phyloP scores from a whole-genome alignment of 2,797 vertebrate genomes.

The Helarctos malayanus region DNA sequence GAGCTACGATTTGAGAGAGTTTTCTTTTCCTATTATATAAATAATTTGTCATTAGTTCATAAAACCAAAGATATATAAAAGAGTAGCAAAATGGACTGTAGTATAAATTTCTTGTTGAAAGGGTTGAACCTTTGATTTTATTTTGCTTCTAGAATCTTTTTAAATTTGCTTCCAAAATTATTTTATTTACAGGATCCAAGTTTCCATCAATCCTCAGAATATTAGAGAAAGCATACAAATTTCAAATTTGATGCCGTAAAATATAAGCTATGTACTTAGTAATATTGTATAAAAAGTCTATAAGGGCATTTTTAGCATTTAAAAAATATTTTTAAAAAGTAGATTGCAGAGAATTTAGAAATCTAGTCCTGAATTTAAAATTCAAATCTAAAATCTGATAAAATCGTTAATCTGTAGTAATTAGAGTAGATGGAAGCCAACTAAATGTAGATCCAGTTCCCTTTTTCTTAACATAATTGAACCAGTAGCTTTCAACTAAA shows the following conservation, averaged over 20 bases:
- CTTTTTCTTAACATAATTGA: background rate
- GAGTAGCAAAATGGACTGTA: background rate
- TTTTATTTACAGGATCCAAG: slow-evolving; percentile 51
- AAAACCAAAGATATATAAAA: slow-evolving; percentile 20
- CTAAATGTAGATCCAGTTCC: background rate
- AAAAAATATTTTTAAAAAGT: slow-evolving; percentile 4
- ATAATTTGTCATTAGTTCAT: slow-evolving; percentile 35
- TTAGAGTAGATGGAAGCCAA: slow-evolving; percentile 17
- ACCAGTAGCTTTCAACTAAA: background rate
- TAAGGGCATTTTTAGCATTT: slow-evolving; percentile 42
- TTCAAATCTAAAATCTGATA: slow-evolving; percentile 43
- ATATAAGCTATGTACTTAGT: background rate
- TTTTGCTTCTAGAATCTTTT: slow-evolving; percentile 54
- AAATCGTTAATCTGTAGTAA: slow-evolving; percentile 49
- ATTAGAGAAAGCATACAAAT: slow-evolving; percentile 12
- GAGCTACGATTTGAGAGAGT: background rate
- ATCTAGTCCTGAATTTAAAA: slow-evolving; percentile 52
- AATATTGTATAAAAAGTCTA: background rate
- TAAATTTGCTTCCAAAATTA: slow-evolving; percentile 40
- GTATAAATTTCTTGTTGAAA: slow-evolving; percentile 22
- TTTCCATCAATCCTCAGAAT: background rate
- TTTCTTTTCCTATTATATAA: slow-evolving; percentile 31
- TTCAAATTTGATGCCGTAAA: slow-evolving; percentile 33
- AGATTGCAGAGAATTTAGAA: background rate
- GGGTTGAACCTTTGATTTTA: slow-evolving; percentile 7